These are phyloP conservation scores for Oryzias dopingdopingensis DNA, from an alignment of 2,797 vertebrate genomes.

Conservation along the genomic window DNA sequence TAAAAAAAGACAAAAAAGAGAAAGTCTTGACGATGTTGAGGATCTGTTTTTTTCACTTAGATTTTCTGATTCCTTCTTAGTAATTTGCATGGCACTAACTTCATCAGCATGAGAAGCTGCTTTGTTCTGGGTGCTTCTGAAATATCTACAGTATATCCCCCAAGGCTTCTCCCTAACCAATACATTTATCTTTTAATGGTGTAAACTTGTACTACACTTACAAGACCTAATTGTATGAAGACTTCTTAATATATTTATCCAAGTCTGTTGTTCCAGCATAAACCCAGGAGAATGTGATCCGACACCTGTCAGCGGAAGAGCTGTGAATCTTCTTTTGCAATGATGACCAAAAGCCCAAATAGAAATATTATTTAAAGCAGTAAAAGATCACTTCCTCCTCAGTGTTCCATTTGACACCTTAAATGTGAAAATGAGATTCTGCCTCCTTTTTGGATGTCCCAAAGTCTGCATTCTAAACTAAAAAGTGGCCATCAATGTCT, in stretches of 20 bases:
- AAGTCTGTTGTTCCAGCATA: neutral
- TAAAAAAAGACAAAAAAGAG: conserved; percentile 9
- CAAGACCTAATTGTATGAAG: conserved; percentile 36
- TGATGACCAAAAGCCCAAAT: too few relatives aligned
- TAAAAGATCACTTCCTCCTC: too few relatives aligned
- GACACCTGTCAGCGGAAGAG: conserved; percentile 15
- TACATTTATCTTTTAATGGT: conserved; percentile 37
- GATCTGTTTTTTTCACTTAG: conserved; percentile 25
- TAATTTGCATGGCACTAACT: conserved; percentile 32
- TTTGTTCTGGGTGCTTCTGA: conserved; percentile 37
- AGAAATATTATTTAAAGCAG: too few relatives aligned
- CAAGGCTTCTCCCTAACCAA: conserved; percentile 39
- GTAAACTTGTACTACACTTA: conserved; percentile 50
- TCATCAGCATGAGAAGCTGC: conserved; percentile 34
- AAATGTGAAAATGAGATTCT: too few relatives aligned
- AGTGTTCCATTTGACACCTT: too few relatives aligned
- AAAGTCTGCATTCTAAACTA: too few relatives aligned
- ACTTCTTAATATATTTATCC: conserved; percentile 1
- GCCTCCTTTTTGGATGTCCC: too few relatives aligned
- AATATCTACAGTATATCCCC: conserved; percentile 26
- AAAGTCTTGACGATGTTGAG: conserved; percentile 25
- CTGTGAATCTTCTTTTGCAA: conserved; percentile 1
- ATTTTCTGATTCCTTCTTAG: conserved; percentile 38
- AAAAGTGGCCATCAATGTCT: too few relatives aligned
- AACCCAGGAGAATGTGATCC: conserved; percentile 9